phyloP scores from a whole-genome alignment of 2,888 invertebrate genomes.

The Plagiodera versicolora region DNA sequence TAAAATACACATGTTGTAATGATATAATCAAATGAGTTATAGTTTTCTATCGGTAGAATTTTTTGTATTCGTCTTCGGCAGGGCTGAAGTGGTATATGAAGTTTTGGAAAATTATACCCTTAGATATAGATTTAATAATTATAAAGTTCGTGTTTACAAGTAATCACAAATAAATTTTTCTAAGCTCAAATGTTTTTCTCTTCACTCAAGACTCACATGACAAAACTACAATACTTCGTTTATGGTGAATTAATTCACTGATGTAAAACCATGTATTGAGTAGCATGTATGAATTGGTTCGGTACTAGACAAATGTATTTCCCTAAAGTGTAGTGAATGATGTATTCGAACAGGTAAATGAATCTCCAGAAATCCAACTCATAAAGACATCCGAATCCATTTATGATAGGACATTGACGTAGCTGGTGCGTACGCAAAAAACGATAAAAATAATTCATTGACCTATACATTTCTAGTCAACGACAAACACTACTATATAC shows the following conservation, averaged over 20 bases:
- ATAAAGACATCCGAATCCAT: slow-evolving; percentile 2
- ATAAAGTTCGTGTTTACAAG: slow-evolving; percentile 35
- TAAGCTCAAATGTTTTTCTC: slow-evolving; percentile 12
- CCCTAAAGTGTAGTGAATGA: neutral
- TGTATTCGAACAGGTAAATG: neutral
- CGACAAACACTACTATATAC: slow-evolving; percentile 25
- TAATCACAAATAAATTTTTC: slow-evolving; percentile 37
- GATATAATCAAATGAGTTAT: slow-evolving; percentile 2
- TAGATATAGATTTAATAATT: slow-evolving; percentile 29
- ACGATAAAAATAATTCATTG: slow-evolving; percentile 31
- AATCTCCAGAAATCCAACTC: neutral
- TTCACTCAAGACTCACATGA: neutral
- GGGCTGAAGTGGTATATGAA: slow-evolving; percentile 11
- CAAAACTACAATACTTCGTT: too few species aligned
- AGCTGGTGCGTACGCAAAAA: slow-evolving; percentile 15
- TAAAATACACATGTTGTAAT: neutral
- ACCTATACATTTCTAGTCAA: slow-evolving; percentile 33
- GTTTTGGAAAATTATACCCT: slow-evolving; percentile 20
- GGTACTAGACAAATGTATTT: neutral
- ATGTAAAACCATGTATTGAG: too few species aligned
- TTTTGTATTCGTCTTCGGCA: slow-evolving; percentile 18
- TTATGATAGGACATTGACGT: slow-evolving; percentile 13
- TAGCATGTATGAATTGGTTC: too few species aligned
- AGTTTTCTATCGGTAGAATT: slow-evolving; percentile 19
- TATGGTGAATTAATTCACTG: too few species aligned